phyloP scores from a whole-genome alignment of 2,797 vertebrate species.

The Meriones psammophilus region DNA sequence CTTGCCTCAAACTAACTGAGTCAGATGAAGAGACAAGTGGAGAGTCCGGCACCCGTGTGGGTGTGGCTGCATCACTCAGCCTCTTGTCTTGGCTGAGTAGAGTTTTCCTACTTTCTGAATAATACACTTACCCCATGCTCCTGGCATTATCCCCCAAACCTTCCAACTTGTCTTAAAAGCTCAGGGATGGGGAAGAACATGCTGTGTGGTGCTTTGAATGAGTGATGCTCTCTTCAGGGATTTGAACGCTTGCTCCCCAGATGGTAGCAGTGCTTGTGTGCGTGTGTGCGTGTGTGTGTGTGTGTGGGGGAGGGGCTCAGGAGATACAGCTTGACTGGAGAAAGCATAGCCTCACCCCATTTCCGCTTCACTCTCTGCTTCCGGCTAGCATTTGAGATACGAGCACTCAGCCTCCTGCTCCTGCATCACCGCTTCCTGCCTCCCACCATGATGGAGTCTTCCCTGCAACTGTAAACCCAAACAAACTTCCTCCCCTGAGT shows the following conservation, averaged over 20 bases:
- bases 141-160: neutral
- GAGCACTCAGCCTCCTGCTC: neutral
- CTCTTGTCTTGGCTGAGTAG: neutral
- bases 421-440: too few species aligned
- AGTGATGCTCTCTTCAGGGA: neutral
- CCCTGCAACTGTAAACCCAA: neutral
- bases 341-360: neutral
- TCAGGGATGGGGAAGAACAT: neutral
- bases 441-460: too few species aligned
- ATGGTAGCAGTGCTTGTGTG: neutral
- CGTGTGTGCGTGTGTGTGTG: too few species aligned
- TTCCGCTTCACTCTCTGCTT: neutral
- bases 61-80: fast-evolving
- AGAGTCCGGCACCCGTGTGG: too few species aligned
- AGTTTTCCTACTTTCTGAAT: neutral
- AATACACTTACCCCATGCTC: too few species aligned
- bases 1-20: neutral
- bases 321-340: neutral
- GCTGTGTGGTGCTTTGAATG: fast-evolving
- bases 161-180: neutral
- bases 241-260: neutral
- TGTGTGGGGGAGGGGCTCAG: too few species aligned
- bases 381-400: too few species aligned
- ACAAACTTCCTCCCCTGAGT: neutral
- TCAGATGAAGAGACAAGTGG: too few species aligned